Evolutionary conservation across 2,113 vertebrate species (phyloP).

Genomic region (Amphilophus citrinellus): DNA sequence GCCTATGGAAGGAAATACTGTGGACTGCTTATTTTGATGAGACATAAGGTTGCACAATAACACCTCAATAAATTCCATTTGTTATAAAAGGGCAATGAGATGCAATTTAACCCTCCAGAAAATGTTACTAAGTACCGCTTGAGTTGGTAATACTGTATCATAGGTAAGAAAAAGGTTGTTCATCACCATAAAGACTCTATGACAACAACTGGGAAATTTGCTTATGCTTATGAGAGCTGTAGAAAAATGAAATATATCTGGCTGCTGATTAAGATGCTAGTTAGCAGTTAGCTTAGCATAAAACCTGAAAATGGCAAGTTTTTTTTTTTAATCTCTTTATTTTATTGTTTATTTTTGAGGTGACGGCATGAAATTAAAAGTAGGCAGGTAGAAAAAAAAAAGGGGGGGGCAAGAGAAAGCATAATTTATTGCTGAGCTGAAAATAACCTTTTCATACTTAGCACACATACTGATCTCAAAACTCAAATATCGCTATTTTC

Average conservation of each 20-base stretch:
- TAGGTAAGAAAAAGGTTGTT: not conserved
- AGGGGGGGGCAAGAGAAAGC: not conserved
- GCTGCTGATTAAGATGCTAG: slow-evolving; percentile 1
- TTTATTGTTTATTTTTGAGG: not conserved
- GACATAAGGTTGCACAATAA: not conserved
- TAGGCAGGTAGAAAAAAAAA: not conserved
- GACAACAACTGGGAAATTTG: not conserved
- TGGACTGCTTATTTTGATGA: not conserved
- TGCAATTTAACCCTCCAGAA: not conserved
- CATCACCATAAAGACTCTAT: not conserved
- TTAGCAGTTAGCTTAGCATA: not conserved
- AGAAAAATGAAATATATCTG: not conserved
- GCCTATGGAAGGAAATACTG: not conserved
- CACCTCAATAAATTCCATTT: not conserved
- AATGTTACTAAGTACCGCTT: not conserved
- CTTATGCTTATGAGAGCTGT: not conserved
- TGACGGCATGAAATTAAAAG: not conserved
- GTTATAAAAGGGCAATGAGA: not conserved
- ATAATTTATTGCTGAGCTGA: not conserved
- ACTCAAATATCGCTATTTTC: not conserved
- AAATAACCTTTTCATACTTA: not conserved
- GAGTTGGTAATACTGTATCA: not conserved
- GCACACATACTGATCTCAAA: not conserved
- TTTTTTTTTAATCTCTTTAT: not conserved
- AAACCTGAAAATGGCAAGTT: not conserved